Conservation (phyloP, 1,140 invertebrate species). For the Drosophila prosaltans region DNA sequence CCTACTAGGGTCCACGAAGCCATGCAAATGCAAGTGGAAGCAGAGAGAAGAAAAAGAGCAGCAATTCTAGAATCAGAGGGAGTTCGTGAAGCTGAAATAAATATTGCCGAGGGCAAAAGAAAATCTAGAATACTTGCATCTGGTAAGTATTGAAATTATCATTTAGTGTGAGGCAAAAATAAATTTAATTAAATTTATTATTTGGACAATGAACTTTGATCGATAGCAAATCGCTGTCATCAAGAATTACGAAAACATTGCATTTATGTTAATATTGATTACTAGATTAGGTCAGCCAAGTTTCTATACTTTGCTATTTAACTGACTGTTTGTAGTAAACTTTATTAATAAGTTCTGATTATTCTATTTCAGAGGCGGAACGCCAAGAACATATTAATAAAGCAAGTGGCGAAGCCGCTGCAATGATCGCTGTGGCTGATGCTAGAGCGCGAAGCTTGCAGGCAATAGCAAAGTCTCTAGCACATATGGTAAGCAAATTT, state of each 20-base stretch:
- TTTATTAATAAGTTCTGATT: neutral
- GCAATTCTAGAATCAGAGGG: constrained; percentile 99
- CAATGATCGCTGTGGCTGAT: constrained; percentile 92
- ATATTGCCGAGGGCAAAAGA: constrained; percentile 98
- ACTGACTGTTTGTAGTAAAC: no score
- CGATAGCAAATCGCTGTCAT: neutral
- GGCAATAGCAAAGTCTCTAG: constrained; percentile 89
- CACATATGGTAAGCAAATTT: constrained; percentile 80
- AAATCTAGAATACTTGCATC: constrained; percentile 96
- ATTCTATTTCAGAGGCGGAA: constrained; percentile 88
- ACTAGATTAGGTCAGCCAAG: no score
- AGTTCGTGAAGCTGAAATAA: constrained; percentile 96
- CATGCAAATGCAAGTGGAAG: constrained; percentile 99
- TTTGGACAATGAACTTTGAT: neutral
- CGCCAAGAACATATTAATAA: constrained; percentile 94
- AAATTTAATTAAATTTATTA: no score
- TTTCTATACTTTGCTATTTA: no score
- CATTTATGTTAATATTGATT: no score
- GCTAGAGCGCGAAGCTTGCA: constrained; percentile 91
- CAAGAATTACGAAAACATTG: no score
- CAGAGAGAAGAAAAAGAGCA: constrained; percentile 97
- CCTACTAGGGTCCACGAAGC: constrained; percentile 97
- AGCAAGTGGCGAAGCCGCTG: constrained; percentile 93
- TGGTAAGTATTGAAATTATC: constrained; percentile 84
- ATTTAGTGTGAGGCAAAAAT: no score